Percentiles rank a stretch among this genome's conserved stretches.
Conservation (phyloP, 2,797 vertebrate genomes). For the Malurus splendens region DNA sequence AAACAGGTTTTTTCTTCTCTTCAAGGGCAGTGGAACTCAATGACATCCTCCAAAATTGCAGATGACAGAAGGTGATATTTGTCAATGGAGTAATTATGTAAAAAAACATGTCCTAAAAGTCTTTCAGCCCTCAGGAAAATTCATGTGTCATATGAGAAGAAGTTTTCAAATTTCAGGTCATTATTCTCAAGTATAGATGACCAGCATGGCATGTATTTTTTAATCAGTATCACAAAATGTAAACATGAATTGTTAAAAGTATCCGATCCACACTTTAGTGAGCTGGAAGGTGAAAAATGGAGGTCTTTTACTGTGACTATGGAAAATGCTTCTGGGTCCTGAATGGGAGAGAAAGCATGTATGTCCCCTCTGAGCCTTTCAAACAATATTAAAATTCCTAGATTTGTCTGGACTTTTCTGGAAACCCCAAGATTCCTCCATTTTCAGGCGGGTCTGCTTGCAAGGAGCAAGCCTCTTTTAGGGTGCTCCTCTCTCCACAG, state of each 20-base stretch:
- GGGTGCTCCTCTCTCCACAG: fast-evolving
- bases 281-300: background rate
- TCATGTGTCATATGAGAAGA: background rate
- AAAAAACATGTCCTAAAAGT: background rate
- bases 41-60: background rate
- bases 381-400: background rate
- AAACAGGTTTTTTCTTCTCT: background rate
- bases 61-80: background rate
- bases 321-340: background rate
- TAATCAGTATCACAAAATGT: background rate
- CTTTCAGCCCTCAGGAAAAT: background rate
- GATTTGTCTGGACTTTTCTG: background rate
- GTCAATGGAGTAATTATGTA: background rate
- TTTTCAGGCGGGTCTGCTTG: background rate
- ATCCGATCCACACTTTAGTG: background rate
- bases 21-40: background rate
- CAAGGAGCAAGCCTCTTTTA: background rate
- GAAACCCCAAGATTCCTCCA: background rate
- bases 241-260: background rate
- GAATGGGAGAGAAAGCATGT: background rate
- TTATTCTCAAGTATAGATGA: background rate
- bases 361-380: background rate
- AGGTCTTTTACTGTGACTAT: background rate
- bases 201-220: background rate
- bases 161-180: background rate